Percentiles rank a stretch among this genome's conserved stretches.
These are phyloP conservation scores for Ia io DNA, from an alignment of 2,113 vertebrate genomes.

Conservation along the genomic window DNA sequence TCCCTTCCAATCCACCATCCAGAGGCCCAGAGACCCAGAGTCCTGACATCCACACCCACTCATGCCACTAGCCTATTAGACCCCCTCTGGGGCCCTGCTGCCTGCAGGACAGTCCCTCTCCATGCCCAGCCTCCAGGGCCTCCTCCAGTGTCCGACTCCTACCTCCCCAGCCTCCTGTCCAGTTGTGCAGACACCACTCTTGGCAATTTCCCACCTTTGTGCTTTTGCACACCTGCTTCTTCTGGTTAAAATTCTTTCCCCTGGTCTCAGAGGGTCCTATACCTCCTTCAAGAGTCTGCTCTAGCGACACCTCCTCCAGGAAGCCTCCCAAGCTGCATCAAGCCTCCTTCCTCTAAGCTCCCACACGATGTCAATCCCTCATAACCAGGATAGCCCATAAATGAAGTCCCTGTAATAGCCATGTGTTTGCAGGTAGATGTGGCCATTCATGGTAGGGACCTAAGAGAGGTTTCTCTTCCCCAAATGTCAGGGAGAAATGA, in stretches of 20 bases:
- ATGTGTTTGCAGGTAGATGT: accelerated
- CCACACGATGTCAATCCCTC: neutral
- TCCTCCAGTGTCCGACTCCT: neutral
- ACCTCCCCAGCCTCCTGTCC: neutral
- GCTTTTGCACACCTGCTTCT: neutral
- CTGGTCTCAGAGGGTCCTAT: neutral
- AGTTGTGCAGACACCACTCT: accelerated
- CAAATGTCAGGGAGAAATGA: too few relatives aligned
- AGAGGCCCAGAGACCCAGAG: neutral
- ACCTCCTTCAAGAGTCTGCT: neutral
- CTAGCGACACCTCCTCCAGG: neutral
- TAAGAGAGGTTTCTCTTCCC: neutral
- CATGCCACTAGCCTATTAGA: accelerated
- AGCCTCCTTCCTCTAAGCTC: neutral
- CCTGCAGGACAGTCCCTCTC: neutral
- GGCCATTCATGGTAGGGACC: neutral
- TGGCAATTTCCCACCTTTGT: accelerated
- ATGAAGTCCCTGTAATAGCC: neutral
- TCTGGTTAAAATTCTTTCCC: neutral
- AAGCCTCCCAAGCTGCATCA: neutral
- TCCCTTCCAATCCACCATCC: neutral
- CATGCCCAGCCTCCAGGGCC: accelerated
- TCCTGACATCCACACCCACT: neutral
- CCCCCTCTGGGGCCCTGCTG: too few relatives aligned
- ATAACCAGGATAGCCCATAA: neutral